phyloP scores from a whole-genome alignment of 2,888 invertebrate genomes.

The Cephus nigrinus region DNA sequence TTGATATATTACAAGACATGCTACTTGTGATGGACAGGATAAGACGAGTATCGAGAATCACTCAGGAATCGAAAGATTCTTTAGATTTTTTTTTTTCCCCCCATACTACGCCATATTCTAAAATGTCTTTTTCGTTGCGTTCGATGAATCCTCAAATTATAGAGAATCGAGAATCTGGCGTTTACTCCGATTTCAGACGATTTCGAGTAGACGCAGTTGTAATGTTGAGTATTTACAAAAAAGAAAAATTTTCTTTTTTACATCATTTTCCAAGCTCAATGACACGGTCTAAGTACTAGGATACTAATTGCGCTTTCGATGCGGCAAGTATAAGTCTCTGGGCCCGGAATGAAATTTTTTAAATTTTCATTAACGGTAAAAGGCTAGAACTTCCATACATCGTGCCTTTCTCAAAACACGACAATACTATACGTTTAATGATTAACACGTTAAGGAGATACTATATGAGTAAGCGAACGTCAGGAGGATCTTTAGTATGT shows the following conservation, averaged over 20 bases:
- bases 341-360: neutral
- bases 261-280: neutral
- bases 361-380: slow-evolving; percentile 19
- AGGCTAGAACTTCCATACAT: slow-evolving; percentile 59
- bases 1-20: slow-evolving; percentile 64
- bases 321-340: neutral
- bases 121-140: neutral
- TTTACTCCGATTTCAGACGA: neutral
- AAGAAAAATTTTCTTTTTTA: neutral
- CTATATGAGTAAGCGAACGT: neutral
- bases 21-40: slow-evolving; percentile 58
- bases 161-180: neutral
- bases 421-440: slow-evolving; percentile 41
- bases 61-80: neutral
- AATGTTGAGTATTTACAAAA: neutral
- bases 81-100: neutral
- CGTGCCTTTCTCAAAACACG: slow-evolving; percentile 56
- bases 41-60: neutral
- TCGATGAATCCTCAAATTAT: neutral
- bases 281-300: neutral
- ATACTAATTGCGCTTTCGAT: neutral
- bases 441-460: slow-evolving; percentile 12
- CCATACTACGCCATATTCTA: neutral
- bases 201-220: neutral
- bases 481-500: neutral